Conservation (phyloP, 2,797 vertebrate species). For the Astyanax mexicanus region DNA sequence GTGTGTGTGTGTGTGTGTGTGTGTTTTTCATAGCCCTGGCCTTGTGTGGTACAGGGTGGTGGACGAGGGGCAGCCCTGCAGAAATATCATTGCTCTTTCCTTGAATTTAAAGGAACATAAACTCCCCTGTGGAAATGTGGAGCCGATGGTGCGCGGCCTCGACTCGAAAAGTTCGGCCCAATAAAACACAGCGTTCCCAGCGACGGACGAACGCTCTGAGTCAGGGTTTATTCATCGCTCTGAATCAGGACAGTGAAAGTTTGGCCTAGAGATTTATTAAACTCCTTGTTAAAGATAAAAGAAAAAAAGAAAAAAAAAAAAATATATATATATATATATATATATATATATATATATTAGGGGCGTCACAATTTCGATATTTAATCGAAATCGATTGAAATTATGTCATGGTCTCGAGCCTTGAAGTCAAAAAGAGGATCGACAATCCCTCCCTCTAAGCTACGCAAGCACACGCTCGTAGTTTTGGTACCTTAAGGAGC, state of each 20-base stretch:
- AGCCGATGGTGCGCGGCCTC: constrained; percentile 28
- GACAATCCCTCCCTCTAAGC: too few species aligned
- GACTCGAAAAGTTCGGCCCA: not conserved
- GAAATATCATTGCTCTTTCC: constrained; percentile 41
- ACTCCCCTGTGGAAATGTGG: constrained; percentile 6
- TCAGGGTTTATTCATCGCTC: not conserved
- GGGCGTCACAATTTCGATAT: too few species aligned
- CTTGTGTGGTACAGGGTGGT: not conserved
- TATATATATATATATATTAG: too few species aligned
- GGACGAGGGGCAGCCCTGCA: not conserved
- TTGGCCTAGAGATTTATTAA: not conserved
- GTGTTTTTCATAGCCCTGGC: not conserved
- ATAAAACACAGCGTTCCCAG: not conserved
- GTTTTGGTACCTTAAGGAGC: too few species aligned
- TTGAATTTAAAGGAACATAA: constrained; percentile 45
- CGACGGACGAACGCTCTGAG: not conserved
- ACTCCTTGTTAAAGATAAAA: too few species aligned
- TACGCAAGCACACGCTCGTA: too few species aligned
- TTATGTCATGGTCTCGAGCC: too few species aligned
- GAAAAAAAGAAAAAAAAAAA: too few species aligned
- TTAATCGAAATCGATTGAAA: too few species aligned
- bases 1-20: not conserved
- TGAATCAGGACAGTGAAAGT: too few species aligned
- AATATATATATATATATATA: too few species aligned
- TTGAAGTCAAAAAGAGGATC: too few species aligned